phyloP scores from a whole-genome alignment of 2,888 invertebrate species.

The Scaptodrosophila latifasciaeformis region DNA sequence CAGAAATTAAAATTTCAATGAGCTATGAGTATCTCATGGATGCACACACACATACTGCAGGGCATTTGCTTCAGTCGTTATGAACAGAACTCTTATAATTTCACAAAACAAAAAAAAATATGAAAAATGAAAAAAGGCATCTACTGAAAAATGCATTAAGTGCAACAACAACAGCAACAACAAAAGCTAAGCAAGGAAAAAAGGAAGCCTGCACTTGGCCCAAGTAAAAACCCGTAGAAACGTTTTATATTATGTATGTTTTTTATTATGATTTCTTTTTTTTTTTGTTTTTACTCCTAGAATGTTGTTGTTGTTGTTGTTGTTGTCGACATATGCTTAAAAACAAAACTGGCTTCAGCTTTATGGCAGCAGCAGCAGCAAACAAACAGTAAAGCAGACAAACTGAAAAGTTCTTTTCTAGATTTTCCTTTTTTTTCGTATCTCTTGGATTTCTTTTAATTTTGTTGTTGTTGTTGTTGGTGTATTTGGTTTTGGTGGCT shows the following conservation, averaged over 20 bases:
- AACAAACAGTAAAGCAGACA: conserved; percentile 29
- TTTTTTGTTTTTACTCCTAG: conserved; percentile 1
- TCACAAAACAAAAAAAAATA: conserved; percentile 31
- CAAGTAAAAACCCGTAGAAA: conserved; percentile 8
- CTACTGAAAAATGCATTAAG: conserved; percentile 72
- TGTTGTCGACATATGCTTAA: conserved; percentile 39
- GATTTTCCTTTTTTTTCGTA: neutral
- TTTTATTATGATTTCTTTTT: too few species aligned
- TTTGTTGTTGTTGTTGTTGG: conserved; percentile 35
- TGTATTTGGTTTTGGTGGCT: conserved; percentile 21
- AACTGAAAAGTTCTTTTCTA: neutral
- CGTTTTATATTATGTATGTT: too few species aligned
- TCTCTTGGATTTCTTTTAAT: neutral
- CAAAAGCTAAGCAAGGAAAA: too few species aligned
- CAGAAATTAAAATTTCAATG: too few species aligned
- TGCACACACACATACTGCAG: conserved; percentile 29
- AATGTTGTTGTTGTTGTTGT: conserved; percentile 18
- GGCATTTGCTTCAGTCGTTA: conserved; percentile 35
- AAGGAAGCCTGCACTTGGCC: neutral
- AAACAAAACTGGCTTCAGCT: conserved; percentile 60
- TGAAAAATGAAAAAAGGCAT: conserved; percentile 59
- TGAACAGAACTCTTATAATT: conserved; percentile 52
- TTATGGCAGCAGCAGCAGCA: conserved; percentile 64
- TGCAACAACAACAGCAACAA: conserved; percentile 54
- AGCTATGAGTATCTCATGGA: too few species aligned